Percentiles rank a stretch among this genome's conserved stretches.
Conservation (phyloP, 2,113 vertebrate genomes). For the Nothoprocta perdicaria region DNA sequence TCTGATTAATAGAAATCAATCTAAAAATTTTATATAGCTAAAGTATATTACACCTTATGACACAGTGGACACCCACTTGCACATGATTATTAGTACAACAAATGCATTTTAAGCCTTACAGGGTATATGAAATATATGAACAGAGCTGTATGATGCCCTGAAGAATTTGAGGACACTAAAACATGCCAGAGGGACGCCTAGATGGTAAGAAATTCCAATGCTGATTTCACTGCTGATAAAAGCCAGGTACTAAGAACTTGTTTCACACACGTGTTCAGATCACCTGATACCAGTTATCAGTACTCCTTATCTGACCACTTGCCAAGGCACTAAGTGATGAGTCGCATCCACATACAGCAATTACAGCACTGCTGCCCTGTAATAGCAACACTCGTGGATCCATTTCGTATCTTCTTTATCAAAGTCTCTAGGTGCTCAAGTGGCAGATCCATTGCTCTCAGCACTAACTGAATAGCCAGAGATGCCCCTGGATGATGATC, state of each 20-base stretch:
- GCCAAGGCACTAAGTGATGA: background rate
- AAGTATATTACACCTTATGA: background rate
- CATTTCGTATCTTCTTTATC: background rate
- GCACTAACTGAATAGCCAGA: background rate
- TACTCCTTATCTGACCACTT: background rate
- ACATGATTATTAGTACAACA: accelerated
- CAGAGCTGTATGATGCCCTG: background rate
- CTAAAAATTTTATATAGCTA: background rate
- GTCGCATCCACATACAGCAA: background rate
- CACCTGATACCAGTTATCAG: background rate
- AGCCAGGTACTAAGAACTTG: background rate
- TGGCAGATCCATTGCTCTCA: background rate
- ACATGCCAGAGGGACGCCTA: accelerated
- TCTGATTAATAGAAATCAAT: background rate
- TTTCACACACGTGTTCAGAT: background rate
- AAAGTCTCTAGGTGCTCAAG: background rate
- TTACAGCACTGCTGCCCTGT: background rate
- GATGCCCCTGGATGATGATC: background rate
- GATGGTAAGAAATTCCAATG: background rate
- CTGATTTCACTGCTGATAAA: background rate
- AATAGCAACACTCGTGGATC: background rate
- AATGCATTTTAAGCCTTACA: accelerated
- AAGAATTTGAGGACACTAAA: background rate
- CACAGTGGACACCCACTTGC: accelerated
- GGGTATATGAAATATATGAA: accelerated